A percentile compares a stretch with the other conserved stretches of the same genome.
Conservation (phyloP, 2,113 vertebrate species). For the Meles meles region DNA sequence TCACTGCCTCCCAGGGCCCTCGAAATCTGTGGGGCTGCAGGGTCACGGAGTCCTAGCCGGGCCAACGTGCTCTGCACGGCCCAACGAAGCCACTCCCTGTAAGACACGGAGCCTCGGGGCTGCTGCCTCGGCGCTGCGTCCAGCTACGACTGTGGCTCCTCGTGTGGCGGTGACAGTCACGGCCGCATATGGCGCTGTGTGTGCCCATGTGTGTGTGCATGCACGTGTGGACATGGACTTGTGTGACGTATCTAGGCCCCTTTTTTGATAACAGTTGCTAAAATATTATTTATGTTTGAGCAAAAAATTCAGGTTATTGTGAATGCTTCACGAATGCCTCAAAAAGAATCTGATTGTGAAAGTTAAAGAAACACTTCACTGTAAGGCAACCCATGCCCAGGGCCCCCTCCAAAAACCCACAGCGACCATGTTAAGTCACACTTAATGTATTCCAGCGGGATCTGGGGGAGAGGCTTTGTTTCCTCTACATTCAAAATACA, state of each 20-base stretch:
- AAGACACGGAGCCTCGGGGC: not conserved
- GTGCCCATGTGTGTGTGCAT: not conserved
- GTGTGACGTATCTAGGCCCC: not conserved
- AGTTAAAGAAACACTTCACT: not conserved
- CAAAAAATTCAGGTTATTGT: not conserved
- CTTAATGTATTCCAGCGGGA: not conserved
- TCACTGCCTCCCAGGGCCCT: not conserved
- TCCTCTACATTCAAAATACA: not conserved
- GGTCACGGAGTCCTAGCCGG: too few species aligned
- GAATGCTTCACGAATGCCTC: too few species aligned
- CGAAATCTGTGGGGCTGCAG: too few species aligned
- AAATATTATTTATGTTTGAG: not conserved
- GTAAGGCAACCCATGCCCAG: not conserved
- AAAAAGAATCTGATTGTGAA: not conserved
- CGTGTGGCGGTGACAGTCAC: accelerated
- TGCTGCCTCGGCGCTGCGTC: accelerated
- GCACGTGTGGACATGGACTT: not conserved
- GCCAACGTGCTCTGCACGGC: accelerated
- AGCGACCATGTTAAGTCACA: not conserved
- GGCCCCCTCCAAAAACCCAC: not conserved
- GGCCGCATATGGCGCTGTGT: too few species aligned
- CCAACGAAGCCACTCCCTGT: too few species aligned
- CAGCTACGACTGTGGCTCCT: not conserved
- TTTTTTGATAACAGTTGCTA: not conserved
- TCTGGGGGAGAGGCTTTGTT: not conserved